Evolutionary conservation across 2,888 invertebrate species (phyloP), one percentile per base, ranked within the genome.

Genomic region (Oscheius onirici): DNA sequence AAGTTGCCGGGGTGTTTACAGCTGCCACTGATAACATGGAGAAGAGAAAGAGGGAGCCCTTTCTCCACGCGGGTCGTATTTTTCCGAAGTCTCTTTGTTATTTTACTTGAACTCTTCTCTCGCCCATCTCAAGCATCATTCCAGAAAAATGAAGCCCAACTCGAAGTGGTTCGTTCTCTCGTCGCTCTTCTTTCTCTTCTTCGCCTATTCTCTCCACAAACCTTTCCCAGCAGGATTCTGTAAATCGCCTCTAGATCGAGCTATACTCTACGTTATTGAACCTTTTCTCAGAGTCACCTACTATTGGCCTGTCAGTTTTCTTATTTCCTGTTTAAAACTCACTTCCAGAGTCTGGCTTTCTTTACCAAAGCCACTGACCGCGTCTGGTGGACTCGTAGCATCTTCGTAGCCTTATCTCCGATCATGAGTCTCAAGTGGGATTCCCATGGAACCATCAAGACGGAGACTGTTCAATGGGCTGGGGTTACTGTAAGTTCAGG

Each of bases 221-320:
- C 83, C 83, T 6, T 69, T 83, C 51, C 83, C 83, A 0, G 69
- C 75, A 20, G 76, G 77, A 22, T 76, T 83, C 58, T 77, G 78
- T 3, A 73, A 72, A 13, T 70, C 72, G n/a, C 51, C 61, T 24
- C 60, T 78, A 65, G 82, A 82, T 68, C 71, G 81, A 10, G n/a
- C 73, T 22, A 76, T 78, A 0, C 75, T 84, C 76, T 80, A 80
- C 66, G 60, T 82, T 51, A 76, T 80, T 40, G 84, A 84, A 49
- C 76, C 79, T 46, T 75, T 73, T 2, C 71, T 84, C 5, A 75
- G 84, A 20, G 60, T 82, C 1, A 71, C 75, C 15, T 83, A 83
- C 67, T 79, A 78, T 46, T 84, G 82, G 69, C 84, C 84, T 69
- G 84, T 82, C 20, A 55, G 75, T 68, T 17, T 15, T 10, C 22